Conservation (phyloP, 2,113 vertebrate species). For the Rostratula benghalensis region DNA sequence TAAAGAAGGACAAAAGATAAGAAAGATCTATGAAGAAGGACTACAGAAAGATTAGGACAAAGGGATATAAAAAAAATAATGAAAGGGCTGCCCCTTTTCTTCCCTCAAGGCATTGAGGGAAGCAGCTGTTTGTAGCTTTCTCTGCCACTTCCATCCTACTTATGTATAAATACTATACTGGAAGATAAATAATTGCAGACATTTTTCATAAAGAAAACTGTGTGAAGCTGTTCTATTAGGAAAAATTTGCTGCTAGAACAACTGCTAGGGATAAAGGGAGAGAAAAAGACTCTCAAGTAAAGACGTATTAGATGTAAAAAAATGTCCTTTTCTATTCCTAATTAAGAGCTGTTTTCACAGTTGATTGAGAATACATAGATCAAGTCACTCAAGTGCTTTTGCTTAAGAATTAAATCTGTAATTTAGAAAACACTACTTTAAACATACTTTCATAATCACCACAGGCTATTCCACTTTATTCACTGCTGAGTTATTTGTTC, state of each 20-base stretch:
- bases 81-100: neutral
- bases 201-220: neutral
- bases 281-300: neutral
- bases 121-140: neutral
- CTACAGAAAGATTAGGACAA: neutral
- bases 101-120: neutral
- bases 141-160: neutral
- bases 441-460: neutral
- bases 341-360: slow-evolving; percentile 7
- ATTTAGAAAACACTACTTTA: neutral
- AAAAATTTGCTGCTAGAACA: neutral
- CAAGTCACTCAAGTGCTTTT: neutral
- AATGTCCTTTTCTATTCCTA: neutral
- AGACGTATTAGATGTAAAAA: neutral
- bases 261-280: neutral
- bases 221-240: neutral
- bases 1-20: neutral
- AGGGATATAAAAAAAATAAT: neutral
- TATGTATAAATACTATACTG: neutral
- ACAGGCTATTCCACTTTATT: neutral
- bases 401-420: neutral
- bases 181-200: neutral
- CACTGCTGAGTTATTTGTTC: neutral
- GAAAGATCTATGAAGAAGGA: neutral
- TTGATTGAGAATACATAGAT: neutral